phyloP scores from a whole-genome alignment of 2,113 vertebrate species.

The Oplegnathus fasciatus region DNA sequence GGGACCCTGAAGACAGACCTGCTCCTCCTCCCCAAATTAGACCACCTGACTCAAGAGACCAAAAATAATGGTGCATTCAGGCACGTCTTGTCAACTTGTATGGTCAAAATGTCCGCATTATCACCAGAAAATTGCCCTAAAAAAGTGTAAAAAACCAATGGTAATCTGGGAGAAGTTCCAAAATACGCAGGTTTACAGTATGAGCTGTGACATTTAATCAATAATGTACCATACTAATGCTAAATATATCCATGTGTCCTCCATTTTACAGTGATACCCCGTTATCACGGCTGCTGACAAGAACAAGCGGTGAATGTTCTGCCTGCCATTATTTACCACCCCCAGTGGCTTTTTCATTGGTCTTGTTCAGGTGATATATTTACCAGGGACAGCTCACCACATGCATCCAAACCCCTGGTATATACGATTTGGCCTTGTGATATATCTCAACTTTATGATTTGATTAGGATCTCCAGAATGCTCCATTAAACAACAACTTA shows the following conservation, averaged over 20 bases:
- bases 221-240: not conserved
- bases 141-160: not conserved
- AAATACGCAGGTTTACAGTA: not conserved
- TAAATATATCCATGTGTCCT: not conserved
- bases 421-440: constrained; percentile 3
- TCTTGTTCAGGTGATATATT: constrained; percentile 12
- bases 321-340: not conserved
- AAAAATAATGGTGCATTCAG: constrained; percentile 1
- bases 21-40: not conserved
- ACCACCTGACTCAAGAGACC: not conserved
- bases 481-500: constrained; percentile 43
- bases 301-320: not conserved
- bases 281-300: not conserved
- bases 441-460: constrained; percentile 34
- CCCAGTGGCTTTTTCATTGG: not conserved
- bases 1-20: not conserved
- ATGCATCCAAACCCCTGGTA: not conserved
- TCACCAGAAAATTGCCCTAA: not conserved
- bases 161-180: not conserved
- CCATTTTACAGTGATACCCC: not conserved
- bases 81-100: not conserved
- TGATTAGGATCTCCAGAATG: constrained; percentile 32
- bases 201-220: not conserved
- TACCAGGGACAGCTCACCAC: not conserved
- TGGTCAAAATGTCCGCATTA: not conserved